Evolutionary conservation across 1,140 invertebrate genomes (phyloP).

Genomic region (Nylanderia fulva): DNA sequence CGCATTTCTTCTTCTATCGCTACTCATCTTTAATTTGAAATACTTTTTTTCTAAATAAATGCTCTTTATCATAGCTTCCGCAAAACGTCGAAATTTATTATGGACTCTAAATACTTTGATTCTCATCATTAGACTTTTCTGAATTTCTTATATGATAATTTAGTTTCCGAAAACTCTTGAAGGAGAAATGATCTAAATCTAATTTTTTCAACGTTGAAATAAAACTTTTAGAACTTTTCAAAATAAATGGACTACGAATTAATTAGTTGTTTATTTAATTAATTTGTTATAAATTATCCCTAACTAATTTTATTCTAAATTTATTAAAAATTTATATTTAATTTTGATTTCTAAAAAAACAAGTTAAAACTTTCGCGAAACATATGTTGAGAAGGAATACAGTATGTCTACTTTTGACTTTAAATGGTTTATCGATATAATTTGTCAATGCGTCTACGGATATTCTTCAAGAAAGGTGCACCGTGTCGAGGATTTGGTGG

Average conservation of each 20-base stretch:
- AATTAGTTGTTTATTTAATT: not conserved
- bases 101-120: no score
- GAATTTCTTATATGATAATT: not conserved
- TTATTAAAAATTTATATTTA: not conserved
- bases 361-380: not conserved
- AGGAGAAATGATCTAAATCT: not conserved
- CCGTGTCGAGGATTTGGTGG: conserved; percentile 23
- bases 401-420: not conserved
- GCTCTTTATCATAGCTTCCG: not conserved
- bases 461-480: conserved; percentile 28
- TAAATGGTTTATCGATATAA: conserved; percentile 37
- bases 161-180: not conserved
- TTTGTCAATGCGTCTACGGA: conserved; percentile 37
- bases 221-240: not conserved
- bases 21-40: not conserved
- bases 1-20: not conserved
- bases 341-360: not conserved
- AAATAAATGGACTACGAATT: no score
- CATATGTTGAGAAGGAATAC: not conserved
- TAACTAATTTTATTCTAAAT: not conserved
- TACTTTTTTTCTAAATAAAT: not conserved
- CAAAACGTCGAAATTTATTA: not conserved
- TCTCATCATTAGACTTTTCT: not conserved
- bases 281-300: not conserved
- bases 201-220: not conserved